Base-by-base conservation (phyloP, 1,140 invertebrate genomes). In the Phymorhynchus buccinoides region DNA sequence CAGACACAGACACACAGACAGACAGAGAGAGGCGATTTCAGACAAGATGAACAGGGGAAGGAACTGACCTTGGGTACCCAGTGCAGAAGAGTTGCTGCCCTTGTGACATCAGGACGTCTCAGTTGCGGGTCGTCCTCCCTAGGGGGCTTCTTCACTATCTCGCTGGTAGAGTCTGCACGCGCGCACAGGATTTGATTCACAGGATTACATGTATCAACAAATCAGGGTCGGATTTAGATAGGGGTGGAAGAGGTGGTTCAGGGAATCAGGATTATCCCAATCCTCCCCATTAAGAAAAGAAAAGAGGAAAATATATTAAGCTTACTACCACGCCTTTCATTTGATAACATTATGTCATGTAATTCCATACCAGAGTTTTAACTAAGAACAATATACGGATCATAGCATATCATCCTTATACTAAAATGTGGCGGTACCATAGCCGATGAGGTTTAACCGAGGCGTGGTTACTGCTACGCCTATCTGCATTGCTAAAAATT, bases 51-150 rank as follows among this genome's bases (percentile, higher is more conserved):
- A n/a, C n/a, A n/a, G 30, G 3, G 30, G 30, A 27, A n/a, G 16
- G n/a, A 22, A 14, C 39, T 12, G 18, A 78, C 75, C 75, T 44
- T 3, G 27, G 37, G 75, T 42, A 3, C 39, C 75, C 75, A 78
- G 39, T 44, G 22, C 16, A 78, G 75, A 3, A 42, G 1, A 18
- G 39, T 22, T 7, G 27, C 39, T 14, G 75, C 75, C 75, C 22
- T 16, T 14, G 75, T 42, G 75, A 78, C 35, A 41, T 78, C 75
- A n/a, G 75, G 75, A 30, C 35, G 75, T 6, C 75, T 37, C 39
- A 42, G 75, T 30, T 42, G 14, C 7, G 75, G 75, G 75, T 78
- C 75, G 75, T 78, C 75, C 22, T 78, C 30, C 27, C 75, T 41
- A 9, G 75, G 39, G 7, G 37, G 37, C 6, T 78, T 78, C 42